Evolutionary conservation across 2,888 invertebrate genomes (phyloP), one percentile per base, ranked within the genome.

Genomic region (Fragum whitleyi): DNA sequence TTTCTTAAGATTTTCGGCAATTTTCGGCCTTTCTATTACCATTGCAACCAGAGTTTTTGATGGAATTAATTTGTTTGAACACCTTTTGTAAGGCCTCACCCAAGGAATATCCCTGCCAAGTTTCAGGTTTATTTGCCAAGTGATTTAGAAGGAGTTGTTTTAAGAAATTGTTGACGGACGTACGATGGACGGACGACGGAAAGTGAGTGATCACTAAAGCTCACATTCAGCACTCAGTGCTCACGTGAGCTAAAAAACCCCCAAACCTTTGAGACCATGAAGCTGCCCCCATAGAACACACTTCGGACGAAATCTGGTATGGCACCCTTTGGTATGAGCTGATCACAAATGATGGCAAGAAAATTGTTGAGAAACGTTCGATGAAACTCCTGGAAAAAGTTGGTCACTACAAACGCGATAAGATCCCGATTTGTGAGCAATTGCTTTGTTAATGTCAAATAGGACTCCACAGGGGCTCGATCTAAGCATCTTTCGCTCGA

Each of bases 331-430:
- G 88, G 74, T 42, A 92, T 85, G 6, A 93, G 80, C 14, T 90
- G 85, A 69, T 93, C 92, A 77, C 88, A 86, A 53, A 92, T 73
- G 29, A 93, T 91, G 36, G 88, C 88, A 28, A 90, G 82, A 73
- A 92, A 93, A 70, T 89, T 90, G 2, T 78, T 70, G 2, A 90
- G 68, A 69, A 91, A 92, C 7, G 90, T 82, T 39, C 81, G 72
- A 51, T 91, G 90, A 76, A 91, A 91, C 47, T 88, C 87, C 73
- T 92, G 92, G 61, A 86, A 90, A 74, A 92, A 92, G 76, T 93
- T 92, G 71, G 89, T 88, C 2, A 88, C 70, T 2, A 92, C 93
- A 88, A 92, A 93, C n/a, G 88, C 74, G 9, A 92, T 23, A 65
- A 92, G 92, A 70, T 90, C 91, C 51, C 84, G 81, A 47, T 91